phyloP scores from a whole-genome alignment of 2,888 invertebrate genomes.

The Scaptomyza reducta region DNA sequence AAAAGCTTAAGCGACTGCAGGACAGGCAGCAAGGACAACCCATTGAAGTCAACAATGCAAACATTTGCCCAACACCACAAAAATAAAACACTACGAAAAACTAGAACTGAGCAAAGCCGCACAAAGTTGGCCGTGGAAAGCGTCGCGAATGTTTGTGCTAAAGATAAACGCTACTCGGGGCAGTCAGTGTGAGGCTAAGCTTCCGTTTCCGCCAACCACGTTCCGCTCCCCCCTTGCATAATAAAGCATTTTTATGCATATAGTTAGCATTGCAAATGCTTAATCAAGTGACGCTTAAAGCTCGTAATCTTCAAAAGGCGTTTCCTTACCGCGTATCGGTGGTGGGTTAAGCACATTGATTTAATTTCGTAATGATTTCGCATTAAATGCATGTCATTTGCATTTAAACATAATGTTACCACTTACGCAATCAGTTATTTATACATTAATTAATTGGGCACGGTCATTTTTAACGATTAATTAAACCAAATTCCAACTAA shows the following conservation, averaged over 20 bases:
- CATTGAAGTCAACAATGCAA: constrained; percentile 53
- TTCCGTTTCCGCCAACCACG: constrained; percentile 58
- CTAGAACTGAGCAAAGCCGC: constrained; percentile 38
- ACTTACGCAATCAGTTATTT: constrained; percentile 46
- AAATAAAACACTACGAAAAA: not conserved
- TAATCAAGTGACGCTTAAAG: constrained; percentile 54
- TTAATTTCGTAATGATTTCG: constrained; percentile 38
- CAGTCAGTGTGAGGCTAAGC: constrained; percentile 52
- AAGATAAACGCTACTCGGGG: constrained; percentile 57
- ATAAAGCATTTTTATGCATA: constrained; percentile 34
- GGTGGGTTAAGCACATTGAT: constrained; percentile 2
- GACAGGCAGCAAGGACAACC: constrained; percentile 12
- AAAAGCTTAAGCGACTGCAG: constrained; percentile 27
- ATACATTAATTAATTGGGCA: constrained; percentile 35
- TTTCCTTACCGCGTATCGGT: not conserved
- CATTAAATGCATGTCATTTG: constrained; percentile 45
- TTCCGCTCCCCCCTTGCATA: not conserved
- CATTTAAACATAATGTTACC: constrained; percentile 40
- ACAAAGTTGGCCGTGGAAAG: constrained; percentile 43
- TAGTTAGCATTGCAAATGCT: constrained; percentile 66
- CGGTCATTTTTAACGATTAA: constrained; percentile 34
- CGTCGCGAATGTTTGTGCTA: constrained; percentile 61
- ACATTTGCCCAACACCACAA: constrained; percentile 45
- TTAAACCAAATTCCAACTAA: constrained; percentile 28
- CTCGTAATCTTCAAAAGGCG: constrained; percentile 9